phyloP scores from a whole-genome alignment of 2,888 invertebrate genomes.

The Frankliniella intonsa region DNA sequence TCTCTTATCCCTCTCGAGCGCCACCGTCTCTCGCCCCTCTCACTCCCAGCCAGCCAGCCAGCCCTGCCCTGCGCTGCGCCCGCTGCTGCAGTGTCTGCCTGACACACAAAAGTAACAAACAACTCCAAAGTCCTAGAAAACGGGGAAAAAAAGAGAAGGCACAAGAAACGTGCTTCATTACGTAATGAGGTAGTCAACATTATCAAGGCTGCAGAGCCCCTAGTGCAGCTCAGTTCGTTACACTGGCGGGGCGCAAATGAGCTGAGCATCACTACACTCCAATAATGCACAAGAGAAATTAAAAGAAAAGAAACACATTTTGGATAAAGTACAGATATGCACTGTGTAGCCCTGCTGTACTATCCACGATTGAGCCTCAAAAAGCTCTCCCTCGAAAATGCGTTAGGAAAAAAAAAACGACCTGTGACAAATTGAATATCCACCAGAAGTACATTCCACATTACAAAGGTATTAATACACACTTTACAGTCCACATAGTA shows the following conservation, averaged over 20 bases:
- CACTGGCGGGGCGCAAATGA: neutral
- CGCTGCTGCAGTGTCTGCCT: no score
- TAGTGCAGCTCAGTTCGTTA: neutral
- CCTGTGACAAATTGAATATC: no score
- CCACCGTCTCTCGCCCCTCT: neutral
- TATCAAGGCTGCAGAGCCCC: neutral
- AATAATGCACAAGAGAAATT: neutral
- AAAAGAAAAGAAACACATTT: neutral
- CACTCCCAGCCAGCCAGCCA: neutral
- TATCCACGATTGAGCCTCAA: no score
- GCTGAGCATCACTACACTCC: neutral
- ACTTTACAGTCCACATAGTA: no score
- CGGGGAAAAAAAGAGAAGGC: neutral
- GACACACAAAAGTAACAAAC: no score
- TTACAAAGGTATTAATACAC: no score
- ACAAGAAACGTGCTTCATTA: neutral
- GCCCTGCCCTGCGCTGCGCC: no score
- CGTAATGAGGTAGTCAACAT: constrained; percentile 22
- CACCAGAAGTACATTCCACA: no score
- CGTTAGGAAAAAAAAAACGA: no score
- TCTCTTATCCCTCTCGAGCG: neutral
- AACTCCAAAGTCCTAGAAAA: neutral
- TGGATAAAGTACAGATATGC: no score
- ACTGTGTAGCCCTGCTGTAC: no score
- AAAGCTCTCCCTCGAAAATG: no score